Evolutionary conservation across 2,797 vertebrate genomes (phyloP).

Genomic region (Peromyscus nudipes): DNA sequence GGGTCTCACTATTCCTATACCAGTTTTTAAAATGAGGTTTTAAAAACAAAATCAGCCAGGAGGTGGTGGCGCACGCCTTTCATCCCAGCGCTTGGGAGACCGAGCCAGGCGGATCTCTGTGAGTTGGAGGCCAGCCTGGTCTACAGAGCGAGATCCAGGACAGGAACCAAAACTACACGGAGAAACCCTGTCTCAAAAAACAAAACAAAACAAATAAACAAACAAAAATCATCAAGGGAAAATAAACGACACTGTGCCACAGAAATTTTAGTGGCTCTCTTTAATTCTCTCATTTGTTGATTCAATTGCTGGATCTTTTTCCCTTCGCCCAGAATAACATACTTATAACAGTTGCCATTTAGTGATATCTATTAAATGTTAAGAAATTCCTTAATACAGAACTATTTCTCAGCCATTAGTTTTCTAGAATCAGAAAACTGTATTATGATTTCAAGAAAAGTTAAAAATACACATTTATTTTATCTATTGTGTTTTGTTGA

Average conservation of each 20-base stretch:
- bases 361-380: background rate
- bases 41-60: background rate
- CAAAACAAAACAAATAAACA: too few relatives aligned
- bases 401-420: slow-evolving; percentile 9
- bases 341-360: background rate
- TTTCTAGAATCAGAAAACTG: slow-evolving; percentile 42
- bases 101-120: too few relatives aligned
- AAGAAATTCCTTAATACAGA: slow-evolving; percentile 36
- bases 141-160: too few relatives aligned
- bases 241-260: rapidly evolving
- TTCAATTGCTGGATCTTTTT: background rate
- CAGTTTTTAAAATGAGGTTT: background rate
- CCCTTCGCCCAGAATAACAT: background rate
- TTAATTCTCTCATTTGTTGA: background rate
- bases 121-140: too few relatives aligned
- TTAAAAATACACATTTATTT: background rate
- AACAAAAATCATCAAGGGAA: background rate
- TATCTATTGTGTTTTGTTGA: background rate
- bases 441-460: slow-evolving; percentile 24
- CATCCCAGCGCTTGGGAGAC: too few relatives aligned
- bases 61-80: too few relatives aligned
- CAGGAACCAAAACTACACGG: too few relatives aligned
- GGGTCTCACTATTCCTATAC: background rate
- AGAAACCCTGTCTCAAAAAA: too few relatives aligned
- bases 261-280: background rate